These are phyloP conservation scores for Proctacanthus coquilletti DNA, from an alignment of 1,140 invertebrate genomes.

Conservation along the genomic window DNA sequence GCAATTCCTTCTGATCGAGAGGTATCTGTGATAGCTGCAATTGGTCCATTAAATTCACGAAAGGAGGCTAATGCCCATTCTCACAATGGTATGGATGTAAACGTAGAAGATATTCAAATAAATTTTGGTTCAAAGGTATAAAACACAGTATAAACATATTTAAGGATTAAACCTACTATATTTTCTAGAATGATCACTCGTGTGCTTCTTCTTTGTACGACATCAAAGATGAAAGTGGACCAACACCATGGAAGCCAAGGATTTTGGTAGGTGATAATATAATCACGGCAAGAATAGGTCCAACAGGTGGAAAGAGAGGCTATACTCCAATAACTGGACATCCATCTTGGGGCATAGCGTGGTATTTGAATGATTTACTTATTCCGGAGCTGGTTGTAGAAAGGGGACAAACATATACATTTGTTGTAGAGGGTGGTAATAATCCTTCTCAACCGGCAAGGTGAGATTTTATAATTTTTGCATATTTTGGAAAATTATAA, in stretches of 20 bases:
- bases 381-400: constrained; percentile 84
- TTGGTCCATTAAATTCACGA: constrained; percentile 61
- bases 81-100: constrained; percentile 48
- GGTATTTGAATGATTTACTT: constrained; percentile 84
- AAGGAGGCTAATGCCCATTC: constrained; percentile 72
- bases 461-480: constrained; percentile 16
- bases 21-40: constrained; percentile 71
- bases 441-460: constrained; percentile 47
- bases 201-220: constrained; percentile 29
- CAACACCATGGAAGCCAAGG: constrained; percentile 43
- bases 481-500: too few relatives aligned
- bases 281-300: constrained; percentile 66
- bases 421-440: constrained; percentile 66
- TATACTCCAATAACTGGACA: constrained; percentile 67
- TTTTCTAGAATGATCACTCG: constrained; percentile 21
- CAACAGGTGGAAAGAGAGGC: constrained; percentile 62
- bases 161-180: constrained; percentile 1
- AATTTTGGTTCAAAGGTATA: constrained; percentile 44
- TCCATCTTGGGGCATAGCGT: constrained; percentile 78
- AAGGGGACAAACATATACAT: constrained; percentile 76
- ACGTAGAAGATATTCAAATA: constrained; percentile 54
- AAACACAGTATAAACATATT: neutral
- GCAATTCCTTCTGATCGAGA: constrained; percentile 48
- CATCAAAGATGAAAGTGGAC: constrained; percentile 33
- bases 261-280: constrained; percentile 41